phyloP scores from a whole-genome alignment of 2,888 invertebrate species.

The Hydropsyche betteni region DNA sequence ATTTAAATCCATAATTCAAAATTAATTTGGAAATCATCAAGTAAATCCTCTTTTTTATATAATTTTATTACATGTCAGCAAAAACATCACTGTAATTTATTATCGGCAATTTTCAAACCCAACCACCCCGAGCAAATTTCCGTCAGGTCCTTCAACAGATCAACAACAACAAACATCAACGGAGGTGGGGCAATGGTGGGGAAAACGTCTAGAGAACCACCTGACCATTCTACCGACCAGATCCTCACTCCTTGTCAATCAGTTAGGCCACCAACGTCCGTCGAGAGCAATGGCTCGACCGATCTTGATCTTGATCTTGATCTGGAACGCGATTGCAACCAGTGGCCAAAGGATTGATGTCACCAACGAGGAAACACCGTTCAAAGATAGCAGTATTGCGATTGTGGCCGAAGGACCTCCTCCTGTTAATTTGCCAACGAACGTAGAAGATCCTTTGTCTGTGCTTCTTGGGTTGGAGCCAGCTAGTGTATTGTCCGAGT shows the following conservation, averaged over 20 bases:
- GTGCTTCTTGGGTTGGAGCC: background rate
- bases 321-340: background rate
- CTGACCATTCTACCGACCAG: background rate
- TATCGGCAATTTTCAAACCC: no score
- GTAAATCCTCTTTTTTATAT: no score
- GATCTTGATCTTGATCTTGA: slow-evolving; percentile 13
- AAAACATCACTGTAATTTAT: no score
- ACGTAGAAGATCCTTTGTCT: background rate
- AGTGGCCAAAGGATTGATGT: background rate
- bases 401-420: background rate
- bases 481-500: background rate
- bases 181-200: background rate
- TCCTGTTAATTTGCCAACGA: no score
- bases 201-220: background rate
- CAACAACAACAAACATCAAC: no score
- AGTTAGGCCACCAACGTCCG: slow-evolving; percentile 3
- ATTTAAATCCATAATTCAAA: no score
- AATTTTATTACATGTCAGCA: no score
- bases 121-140: no score
- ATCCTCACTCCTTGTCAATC: background rate
- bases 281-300: background rate
- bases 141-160: no score
- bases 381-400: no score
- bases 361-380: no score
- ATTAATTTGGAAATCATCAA: no score